Evolutionary conservation across 2,888 invertebrate genomes (phyloP).

Genomic region (Merodon equestris): DNA sequence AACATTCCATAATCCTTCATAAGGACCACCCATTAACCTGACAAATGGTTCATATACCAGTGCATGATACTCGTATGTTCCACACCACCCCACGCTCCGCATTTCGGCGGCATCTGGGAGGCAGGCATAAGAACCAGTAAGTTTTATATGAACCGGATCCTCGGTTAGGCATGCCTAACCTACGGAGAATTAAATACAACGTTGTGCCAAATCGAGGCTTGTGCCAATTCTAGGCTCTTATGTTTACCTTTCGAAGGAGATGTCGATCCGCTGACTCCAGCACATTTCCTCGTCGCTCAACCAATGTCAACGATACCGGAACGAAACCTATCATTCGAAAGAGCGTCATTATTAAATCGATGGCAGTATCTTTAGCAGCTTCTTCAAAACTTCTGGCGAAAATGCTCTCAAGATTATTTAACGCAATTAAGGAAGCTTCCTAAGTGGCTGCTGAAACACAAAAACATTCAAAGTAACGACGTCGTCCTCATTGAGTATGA

Average conservation of each 20-base stretch:
- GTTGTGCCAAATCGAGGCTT: too few species aligned
- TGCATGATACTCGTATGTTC: slow-evolving; percentile 50
- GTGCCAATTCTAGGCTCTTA: too few species aligned
- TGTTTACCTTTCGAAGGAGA: too few species aligned
- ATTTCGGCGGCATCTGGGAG: slow-evolving; percentile 21
- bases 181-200: not conserved
- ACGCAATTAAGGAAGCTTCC: slow-evolving; percentile 42
- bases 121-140: slow-evolving; percentile 1
- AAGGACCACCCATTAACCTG: not conserved
- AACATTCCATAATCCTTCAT: not conserved
- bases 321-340: too few species aligned
- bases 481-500: slow-evolving; percentile 49
- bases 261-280: too few species aligned
- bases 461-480: slow-evolving; percentile 46
- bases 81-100: slow-evolving; percentile 24
- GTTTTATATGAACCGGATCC: not conserved
- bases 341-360: not conserved
- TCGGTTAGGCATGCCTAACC: not conserved
- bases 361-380: slow-evolving; percentile 38
- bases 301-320: too few species aligned
- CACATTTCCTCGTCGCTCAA: too few species aligned
- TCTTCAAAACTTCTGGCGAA: slow-evolving; percentile 55
- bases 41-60: slow-evolving; percentile 36
- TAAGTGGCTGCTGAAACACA: slow-evolving; percentile 32
- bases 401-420: slow-evolving; percentile 56